Evolutionary conservation across 2,113 vertebrate genomes (phyloP).

Genomic region (Arizona elegans): DNA sequence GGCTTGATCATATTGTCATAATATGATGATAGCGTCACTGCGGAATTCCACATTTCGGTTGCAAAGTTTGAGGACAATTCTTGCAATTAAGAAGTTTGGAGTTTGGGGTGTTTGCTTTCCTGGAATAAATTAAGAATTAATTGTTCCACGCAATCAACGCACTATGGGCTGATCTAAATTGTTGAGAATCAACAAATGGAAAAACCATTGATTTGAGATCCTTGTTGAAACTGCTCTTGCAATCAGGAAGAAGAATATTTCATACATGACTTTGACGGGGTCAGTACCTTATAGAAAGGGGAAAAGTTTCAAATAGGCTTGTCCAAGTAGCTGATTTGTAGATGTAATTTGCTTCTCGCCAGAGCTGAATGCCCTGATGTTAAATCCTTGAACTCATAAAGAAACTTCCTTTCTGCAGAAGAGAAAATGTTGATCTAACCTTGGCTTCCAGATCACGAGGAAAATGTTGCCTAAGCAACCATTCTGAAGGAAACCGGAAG

Average conservation of each 20-base stretch:
- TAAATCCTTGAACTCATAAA: too few relatives aligned
- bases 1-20: conserved; percentile 55
- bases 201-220: background rate
- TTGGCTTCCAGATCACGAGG: background rate
- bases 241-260: background rate
- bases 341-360: background rate
- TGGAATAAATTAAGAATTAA: background rate
- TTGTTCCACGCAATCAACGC: background rate
- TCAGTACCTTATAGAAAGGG: background rate
- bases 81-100: conserved; percentile 43
- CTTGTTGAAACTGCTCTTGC: background rate
- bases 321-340: background rate
- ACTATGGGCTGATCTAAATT: background rate
- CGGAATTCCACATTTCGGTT: conserved; percentile 39
- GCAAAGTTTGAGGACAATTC: background rate
- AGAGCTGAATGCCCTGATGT: background rate
- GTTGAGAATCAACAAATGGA: background rate
- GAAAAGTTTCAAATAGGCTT: background rate
- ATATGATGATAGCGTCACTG: conserved; percentile 62
- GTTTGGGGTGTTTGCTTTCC: conserved; percentile 11
- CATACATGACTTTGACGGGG: background rate
- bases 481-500: background rate
- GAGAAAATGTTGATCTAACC: background rate
- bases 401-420: background rate
- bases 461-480: background rate